A percentile compares a stretch with the other conserved stretches of the same genome.
phyloP scores from a whole-genome alignment of 2,888 invertebrate species.

The Parascotia fuliginaria region DNA sequence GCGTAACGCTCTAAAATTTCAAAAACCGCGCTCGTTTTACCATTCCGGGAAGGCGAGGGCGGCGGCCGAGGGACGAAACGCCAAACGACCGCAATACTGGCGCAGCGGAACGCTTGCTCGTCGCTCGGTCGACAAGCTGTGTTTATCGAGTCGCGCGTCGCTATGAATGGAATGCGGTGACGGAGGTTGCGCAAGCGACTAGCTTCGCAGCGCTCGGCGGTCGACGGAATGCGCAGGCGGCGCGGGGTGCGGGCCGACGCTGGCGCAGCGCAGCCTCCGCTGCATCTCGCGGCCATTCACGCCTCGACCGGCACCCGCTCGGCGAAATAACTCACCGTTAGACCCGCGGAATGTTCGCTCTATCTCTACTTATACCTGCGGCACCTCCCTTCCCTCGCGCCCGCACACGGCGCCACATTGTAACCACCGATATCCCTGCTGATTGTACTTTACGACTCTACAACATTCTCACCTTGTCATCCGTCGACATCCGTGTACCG shows the following conservation, averaged over 20 bases:
- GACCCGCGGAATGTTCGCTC: conserved; percentile 79
- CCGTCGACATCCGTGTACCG: conserved; percentile 9
- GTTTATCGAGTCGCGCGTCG: conserved; percentile 62
- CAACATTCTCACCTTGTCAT: conserved; percentile 18
- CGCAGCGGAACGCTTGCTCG: conserved; percentile 34
- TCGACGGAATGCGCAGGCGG: conserved; percentile 65
- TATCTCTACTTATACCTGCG: conserved; percentile 64
- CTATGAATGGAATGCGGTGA: conserved; percentile 84
- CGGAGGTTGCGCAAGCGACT: conserved; percentile 81
- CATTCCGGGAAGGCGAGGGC: conserved; percentile 68
- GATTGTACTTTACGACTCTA: conserved; percentile 18
- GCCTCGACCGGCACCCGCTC: conserved; percentile 65
- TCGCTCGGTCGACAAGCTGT: conserved; percentile 40
- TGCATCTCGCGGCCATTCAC: conserved; percentile 83
- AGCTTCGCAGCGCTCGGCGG: conserved; percentile 66
- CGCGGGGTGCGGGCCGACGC: conserved; percentile 39
- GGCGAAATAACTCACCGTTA: conserved; percentile 85
- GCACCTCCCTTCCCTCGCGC: conserved; percentile 38
- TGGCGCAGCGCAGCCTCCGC: conserved; percentile 69
- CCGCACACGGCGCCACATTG: conserved; percentile 53
- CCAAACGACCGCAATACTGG: conserved; percentile 24
- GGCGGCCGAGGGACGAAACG: conserved; percentile 30
- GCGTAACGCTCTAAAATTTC: conserved; percentile 81
- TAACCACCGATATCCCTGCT: conserved; percentile 36
- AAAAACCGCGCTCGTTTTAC: conserved; percentile 73